Conservation (phyloP, 2,113 vertebrate genomes). For the Nothobranchius kuhntae region DNA sequence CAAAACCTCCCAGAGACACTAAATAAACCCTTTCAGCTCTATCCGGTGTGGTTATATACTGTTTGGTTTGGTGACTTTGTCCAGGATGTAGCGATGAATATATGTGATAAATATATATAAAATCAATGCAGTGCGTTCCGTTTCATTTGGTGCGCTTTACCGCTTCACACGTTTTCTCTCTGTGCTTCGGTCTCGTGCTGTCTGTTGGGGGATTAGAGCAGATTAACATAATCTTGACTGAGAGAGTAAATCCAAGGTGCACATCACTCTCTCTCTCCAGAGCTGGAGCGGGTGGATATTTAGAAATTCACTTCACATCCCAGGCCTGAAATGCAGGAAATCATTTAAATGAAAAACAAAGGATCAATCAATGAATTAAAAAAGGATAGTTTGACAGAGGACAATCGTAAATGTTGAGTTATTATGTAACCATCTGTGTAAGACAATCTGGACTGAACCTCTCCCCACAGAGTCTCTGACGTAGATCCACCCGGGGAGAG, state of each 20-base stretch:
- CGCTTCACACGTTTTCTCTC: slow-evolving; percentile 1
- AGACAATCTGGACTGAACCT: neutral
- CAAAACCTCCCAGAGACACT: slow-evolving; percentile 12
- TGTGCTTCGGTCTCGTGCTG: slow-evolving; percentile 21
- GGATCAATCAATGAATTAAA: too few relatives aligned
- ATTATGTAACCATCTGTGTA: neutral
- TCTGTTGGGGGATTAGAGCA: slow-evolving; percentile 64
- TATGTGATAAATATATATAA: too few relatives aligned
- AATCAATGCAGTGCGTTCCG: neutral
- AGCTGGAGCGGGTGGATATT: neutral
- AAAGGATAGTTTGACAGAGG: too few relatives aligned
- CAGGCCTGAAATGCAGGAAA: neutral
- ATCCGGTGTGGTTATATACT: neutral
- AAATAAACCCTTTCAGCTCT: neutral
- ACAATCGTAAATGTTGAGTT: too few relatives aligned
- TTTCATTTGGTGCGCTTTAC: neutral
- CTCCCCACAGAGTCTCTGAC: neutral
- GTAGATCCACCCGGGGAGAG: slow-evolving; percentile 41
- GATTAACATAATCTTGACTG: slow-evolving; percentile 72
- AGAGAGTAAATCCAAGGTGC: slow-evolving; percentile 65
- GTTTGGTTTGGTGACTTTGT: too few relatives aligned
- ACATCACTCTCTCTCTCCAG: slow-evolving; percentile 59
- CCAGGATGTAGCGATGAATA: too few relatives aligned
- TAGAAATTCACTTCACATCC: too few relatives aligned
- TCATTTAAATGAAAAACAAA: too few relatives aligned